Evolutionary conservation across 2,888 invertebrate species (phyloP), one percentile per base, ranked within the genome.

Genomic region (Geotrupes spiniger): DNA sequence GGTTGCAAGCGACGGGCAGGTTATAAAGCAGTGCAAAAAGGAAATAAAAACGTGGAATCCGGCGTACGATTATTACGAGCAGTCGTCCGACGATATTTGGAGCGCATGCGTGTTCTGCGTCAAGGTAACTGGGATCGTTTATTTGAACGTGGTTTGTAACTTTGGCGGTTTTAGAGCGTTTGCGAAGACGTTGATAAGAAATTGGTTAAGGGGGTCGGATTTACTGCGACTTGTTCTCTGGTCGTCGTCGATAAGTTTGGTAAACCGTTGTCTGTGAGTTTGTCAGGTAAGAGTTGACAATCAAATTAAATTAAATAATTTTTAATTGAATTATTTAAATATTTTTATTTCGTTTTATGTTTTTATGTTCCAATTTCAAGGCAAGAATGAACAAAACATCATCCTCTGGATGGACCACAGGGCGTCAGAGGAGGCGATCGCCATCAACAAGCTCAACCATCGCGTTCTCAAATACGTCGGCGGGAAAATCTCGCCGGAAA

Each of bases 371-470:
- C 29, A 46, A 26, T 40, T 41, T 42, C 21, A 43, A 84, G 86
- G 83, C 4, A 75, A 78, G 33, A 73, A 82, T 62, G 80, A 86
- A 42, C 88, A 88, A 71, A 92, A 94, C 71, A 78, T 94, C 8
- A 87, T 94, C 27, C 80, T 93, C 71, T 94, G 94, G 94, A 84
- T 94, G 87, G 94, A 95, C 68, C 94, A 95, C 67, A 76, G 94
- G 63, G 94, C 94, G 0, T 77, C 80, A 16, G 74, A 77, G 33
- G 90, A 97, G 76, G 88, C 95, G 0, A 79, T 83, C 38, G 73
- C 77, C 25, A 95, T 97, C 29, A 96, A 95, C 68, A 74, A 76
- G 37, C 81, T 82, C 1, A 76, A 82, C 5, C 90, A 94, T 74
- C 74, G 82, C 2, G 81, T 92, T 11, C 77, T 97, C 0, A 81